Evolutionary conservation across 2,888 invertebrate species (phyloP), one percentile per base, ranked within the genome.

Genomic region (Ophion ellenae): DNA sequence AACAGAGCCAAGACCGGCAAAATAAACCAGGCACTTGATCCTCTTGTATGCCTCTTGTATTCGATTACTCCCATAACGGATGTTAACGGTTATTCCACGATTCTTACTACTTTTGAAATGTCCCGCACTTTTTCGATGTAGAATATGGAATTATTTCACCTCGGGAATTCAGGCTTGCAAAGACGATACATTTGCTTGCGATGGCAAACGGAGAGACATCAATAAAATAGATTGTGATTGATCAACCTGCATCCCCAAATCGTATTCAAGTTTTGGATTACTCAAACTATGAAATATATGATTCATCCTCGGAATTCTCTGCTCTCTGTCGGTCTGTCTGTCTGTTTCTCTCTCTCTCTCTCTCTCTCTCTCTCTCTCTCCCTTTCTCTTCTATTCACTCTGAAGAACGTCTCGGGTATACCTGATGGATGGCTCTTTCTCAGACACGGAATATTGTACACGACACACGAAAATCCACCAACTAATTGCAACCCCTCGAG

Each of bases 241-340:
- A 86, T 87, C 84, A 87, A 83, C 75, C 47, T 47, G 36, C 36
- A 85, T 86, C 76, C 66, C 36, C 40, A 70, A 87, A 86, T 87
- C 86, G 78, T 85, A 84, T 81, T 71, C 71, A 70, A 40, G 63
- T 66, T 75, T 79, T 28, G 17, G 24, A 40, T 59, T 74, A 77
- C 84, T 85, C 87, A 86, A 85, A 83, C 74, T 77, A 76, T 83
- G 79, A 87, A 82, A 83, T 86, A 79, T 81, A 53, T 86, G 71
- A 74, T 84, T 61, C 61, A 67, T 40, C n/a, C 20, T 20, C 17
- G 36, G 17, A 45, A 40, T 45, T 11, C 17, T 14, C 2, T 53
- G 5, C 17, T 53, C 14, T 53, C 53, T 53, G 53, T 53, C 14
- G 0, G 17, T 17, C 53, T 53, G 17, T 17, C 53, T 47, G 47